Evolutionary conservation across 2,797 vertebrate genomes (phyloP).

Genomic region (Xerus rutilus): DNA sequence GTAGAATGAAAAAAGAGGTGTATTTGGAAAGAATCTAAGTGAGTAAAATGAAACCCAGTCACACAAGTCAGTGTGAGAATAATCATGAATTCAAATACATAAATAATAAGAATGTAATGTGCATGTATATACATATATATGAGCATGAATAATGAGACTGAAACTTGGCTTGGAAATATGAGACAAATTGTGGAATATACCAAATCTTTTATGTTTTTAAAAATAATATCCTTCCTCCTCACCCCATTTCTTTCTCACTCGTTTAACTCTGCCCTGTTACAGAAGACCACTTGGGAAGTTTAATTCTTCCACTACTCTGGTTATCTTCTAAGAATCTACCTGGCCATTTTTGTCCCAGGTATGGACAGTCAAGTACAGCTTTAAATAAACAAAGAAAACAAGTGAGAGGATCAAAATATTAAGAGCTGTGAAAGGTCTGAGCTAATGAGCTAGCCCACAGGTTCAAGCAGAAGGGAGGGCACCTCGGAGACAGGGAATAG

Average conservation of each 20-base stretch:
- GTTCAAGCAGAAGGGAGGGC: not conserved
- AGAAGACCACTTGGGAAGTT: not conserved
- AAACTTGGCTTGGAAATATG: not conserved
- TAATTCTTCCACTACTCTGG: not conserved
- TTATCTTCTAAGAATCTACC: not conserved
- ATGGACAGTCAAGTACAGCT: not conserved
- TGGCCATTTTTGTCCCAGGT: not conserved
- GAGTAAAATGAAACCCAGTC: not conserved
- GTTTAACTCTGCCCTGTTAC: not conserved
- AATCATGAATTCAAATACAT: not conserved
- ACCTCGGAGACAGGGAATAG: not conserved
- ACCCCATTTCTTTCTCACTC: not conserved
- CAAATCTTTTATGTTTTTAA: not conserved
- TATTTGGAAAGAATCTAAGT: not conserved
- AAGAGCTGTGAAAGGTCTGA: not conserved
- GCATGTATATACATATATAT: not conserved
- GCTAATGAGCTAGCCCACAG: not conserved
- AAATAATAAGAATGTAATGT: not conserved
- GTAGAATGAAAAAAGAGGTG: not conserved
- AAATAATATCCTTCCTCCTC: not conserved
- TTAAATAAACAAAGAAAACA: not conserved
- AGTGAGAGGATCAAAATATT: not conserved
- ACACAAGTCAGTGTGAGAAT: conserved; percentile 28
- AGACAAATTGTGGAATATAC: not conserved
- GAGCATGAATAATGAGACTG: not conserved